phyloP scores from a whole-genome alignment of 2,113 vertebrate species.

The Axis porcinus region DNA sequence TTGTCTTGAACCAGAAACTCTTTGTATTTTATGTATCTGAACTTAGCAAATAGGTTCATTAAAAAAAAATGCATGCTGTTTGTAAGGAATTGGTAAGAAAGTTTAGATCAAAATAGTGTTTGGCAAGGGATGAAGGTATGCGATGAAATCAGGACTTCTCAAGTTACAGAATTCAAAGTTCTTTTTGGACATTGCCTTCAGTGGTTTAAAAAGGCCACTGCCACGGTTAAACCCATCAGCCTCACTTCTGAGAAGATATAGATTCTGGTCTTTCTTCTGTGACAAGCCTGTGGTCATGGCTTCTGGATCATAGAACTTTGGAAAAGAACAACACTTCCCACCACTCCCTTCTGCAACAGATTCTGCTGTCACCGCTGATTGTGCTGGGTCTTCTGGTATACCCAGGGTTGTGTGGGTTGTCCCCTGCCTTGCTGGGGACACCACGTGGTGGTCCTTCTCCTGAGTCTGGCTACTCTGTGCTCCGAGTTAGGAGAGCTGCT shows the following conservation, averaged over 20 bases:
- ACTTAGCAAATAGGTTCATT: not conserved
- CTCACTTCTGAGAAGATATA: not conserved
- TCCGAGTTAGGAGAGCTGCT: not conserved
- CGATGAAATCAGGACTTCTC: not conserved
- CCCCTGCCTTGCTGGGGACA: not conserved
- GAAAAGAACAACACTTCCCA: not conserved
- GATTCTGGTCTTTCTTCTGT: not conserved
- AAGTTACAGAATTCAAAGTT: not conserved
- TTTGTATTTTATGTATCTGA: not conserved
- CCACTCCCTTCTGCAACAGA: not conserved
- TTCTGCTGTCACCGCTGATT: not conserved
- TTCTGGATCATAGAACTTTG: not conserved
- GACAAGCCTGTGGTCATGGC: not conserved
- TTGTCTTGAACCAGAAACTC: not conserved
- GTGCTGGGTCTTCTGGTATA: not conserved
- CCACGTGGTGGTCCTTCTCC: not conserved
- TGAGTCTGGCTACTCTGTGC: rapidly evolving
- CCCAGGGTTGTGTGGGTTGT: not conserved
- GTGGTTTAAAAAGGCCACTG: not conserved
- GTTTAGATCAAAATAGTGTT: not conserved
- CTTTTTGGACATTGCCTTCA: not conserved
- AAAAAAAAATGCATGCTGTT: not conserved
- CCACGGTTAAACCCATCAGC: not conserved
- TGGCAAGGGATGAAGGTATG: not conserved
- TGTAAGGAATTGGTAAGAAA: not conserved